phyloP scores from a whole-genome alignment of 2,113 vertebrate genomes.

The Phrynosoma blainvillii region DNA sequence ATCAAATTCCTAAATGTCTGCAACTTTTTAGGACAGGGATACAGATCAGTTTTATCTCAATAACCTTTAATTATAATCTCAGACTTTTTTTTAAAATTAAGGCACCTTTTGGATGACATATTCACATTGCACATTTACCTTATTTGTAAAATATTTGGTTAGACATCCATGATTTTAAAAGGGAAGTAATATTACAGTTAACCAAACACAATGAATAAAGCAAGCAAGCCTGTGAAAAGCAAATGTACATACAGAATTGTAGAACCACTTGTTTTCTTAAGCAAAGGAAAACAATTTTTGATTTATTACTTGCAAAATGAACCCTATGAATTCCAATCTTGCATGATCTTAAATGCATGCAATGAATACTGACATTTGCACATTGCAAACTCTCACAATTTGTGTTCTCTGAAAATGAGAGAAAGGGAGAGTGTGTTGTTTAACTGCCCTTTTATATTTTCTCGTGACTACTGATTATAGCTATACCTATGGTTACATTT shows the following conservation, averaged over 20 bases:
- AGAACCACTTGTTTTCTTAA: conserved; percentile 15
- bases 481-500: neutral
- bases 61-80: neutral
- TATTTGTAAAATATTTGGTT: neutral
- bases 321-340: conserved; percentile 36
- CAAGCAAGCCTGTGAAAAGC: neutral
- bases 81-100: neutral
- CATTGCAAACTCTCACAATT: conserved; percentile 5
- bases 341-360: conserved; percentile 19
- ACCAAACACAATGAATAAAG: conserved; percentile 20
- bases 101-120: neutral
- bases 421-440: neutral
- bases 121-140: neutral
- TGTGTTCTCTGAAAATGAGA: neutral
- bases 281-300: conserved; percentile 41
- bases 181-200: neutral
- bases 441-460: neutral
- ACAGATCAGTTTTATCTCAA: neutral
- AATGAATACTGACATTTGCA: neutral
- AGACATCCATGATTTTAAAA: neutral
- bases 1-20: conserved; percentile 15
- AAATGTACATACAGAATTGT: neutral
- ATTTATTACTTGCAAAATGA: conserved; percentile 57
- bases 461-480: neutral
- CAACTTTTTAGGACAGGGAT: neutral